Base-by-base conservation (phyloP, 2,797 vertebrate species). In the Coregonus sp. region DNA sequence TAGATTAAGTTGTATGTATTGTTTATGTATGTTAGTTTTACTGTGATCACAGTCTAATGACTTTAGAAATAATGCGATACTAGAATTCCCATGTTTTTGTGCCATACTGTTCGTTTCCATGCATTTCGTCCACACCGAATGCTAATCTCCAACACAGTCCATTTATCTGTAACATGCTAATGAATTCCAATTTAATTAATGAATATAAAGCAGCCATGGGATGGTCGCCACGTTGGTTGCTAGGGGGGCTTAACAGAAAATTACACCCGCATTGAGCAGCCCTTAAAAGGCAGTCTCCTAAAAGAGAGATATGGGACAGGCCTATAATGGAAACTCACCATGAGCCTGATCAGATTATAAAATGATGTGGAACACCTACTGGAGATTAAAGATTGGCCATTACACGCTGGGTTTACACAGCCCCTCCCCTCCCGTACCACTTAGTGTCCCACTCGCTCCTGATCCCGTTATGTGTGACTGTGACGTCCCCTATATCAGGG, bases 381-480 rank as follows among this genome's bases (percentile, higher is more conserved):
- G 78, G 76, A 91, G 91, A 92, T 92, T 89, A 89, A 92, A 92
- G 88, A 89, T 84, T 80, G 84, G 75, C 88, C 87, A 89, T 92
- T 90, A 89, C 88, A 90, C 75, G 85, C 89, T 89, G 82, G 72
- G 86, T 84, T 84, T 82, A 81, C 71, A 83, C 80, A 72, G 68
- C 63, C 61, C 20, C 15, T 56, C 76, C 78, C 40, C 9, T 47
- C 40, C 20, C 84, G 84, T 75, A 84, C 88, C 82, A 87, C 84
- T 91, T 89, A 85, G 81, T 76, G 69, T 83, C 80, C 80, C 78
- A 37, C 84, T 84, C 73, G 31, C 67, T 80, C 80, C 75, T 83
- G 77, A 88, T 89, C 87, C 85, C 72, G 72, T 82, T 84, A 85
- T 72, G 67, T 84, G 78, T 66, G 52, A 80, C 75, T 84, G 78